phyloP scores from a whole-genome alignment of 2,113 vertebrate species.

The Malurus elegans region DNA sequence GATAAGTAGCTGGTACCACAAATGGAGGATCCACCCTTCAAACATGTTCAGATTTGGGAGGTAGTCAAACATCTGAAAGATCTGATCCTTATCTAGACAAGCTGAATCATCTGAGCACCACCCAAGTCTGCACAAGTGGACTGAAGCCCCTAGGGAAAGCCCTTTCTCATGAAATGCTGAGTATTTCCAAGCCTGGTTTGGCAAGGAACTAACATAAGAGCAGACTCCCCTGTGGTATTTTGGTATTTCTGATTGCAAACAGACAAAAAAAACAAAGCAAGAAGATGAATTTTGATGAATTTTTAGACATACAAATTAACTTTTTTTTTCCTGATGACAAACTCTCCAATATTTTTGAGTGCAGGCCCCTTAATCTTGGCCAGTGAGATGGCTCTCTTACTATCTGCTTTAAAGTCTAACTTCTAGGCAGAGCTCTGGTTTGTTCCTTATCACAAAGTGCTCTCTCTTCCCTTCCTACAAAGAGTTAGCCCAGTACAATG shows the following conservation, averaged over 20 bases:
- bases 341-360: background rate
- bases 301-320: background rate
- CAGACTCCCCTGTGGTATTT: constrained; percentile 32
- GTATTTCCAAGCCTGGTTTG: constrained; percentile 34
- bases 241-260: constrained; percentile 34
- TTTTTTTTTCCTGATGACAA: background rate
- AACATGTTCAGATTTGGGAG: constrained; percentile 18
- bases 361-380: background rate
- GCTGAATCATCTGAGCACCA: constrained; percentile 15
- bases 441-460: background rate
- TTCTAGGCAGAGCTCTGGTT: background rate
- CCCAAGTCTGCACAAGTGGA: constrained; percentile 33
- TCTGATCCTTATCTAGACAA: constrained; percentile 39
- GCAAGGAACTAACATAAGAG: constrained; percentile 38
- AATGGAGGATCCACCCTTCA: background rate
- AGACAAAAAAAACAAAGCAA: background rate
- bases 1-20: background rate
- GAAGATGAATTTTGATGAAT: background rate
- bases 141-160: constrained; percentile 10
- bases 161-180: constrained; percentile 49
- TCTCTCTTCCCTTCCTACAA: background rate
- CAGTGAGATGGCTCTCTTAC: background rate
- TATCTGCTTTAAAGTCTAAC: background rate
- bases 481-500: background rate
- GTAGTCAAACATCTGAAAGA: constrained; percentile 10